These are phyloP conservation scores for Drepanosiphum platanoidis DNA, from an alignment of 2,888 invertebrate genomes.

Conservation along the genomic window DNA sequence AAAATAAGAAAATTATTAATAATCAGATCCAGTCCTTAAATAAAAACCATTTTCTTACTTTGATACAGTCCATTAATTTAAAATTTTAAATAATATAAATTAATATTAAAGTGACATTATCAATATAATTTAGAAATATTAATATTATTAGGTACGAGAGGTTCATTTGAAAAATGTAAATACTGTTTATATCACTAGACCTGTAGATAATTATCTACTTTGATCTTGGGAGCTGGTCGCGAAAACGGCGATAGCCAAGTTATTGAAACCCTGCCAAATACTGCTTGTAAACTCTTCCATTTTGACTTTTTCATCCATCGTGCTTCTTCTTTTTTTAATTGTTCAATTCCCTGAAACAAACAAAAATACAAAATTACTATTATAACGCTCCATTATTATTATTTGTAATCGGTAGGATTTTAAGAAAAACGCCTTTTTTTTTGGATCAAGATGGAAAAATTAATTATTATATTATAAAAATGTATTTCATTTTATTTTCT, in stretches of 20 bases:
- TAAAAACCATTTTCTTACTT: constrained; percentile 22
- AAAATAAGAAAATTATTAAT: constrained; percentile 11
- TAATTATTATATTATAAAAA: background rate
- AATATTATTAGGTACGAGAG: background rate
- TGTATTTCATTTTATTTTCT: too few species aligned
- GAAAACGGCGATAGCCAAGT: constrained; percentile 96
- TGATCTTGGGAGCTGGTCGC: constrained; percentile 80
- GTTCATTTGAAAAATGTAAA: background rate
- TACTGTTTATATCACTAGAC: constrained; percentile 58
- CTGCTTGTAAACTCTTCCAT: constrained; percentile 95
- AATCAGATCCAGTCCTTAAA: constrained; percentile 38
- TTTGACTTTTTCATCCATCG: constrained; percentile 91
- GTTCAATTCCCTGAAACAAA: constrained; percentile 86
- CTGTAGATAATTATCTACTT: constrained; percentile 78
- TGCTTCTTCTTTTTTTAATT: constrained; percentile 94
- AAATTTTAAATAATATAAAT: background rate
- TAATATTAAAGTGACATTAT: background rate
- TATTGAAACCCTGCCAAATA: constrained; percentile 94
- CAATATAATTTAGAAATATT: constrained; percentile 17
- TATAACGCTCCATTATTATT: background rate
- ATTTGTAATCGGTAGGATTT: too few species aligned
- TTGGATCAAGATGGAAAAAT: too few species aligned
- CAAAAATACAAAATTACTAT: background rate
- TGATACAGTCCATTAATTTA: constrained; percentile 14
- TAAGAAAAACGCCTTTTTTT: too few species aligned